Evolutionary conservation across 1,140 invertebrate genomes (phyloP).

Genomic region (Harlomillsia oculata): DNA sequence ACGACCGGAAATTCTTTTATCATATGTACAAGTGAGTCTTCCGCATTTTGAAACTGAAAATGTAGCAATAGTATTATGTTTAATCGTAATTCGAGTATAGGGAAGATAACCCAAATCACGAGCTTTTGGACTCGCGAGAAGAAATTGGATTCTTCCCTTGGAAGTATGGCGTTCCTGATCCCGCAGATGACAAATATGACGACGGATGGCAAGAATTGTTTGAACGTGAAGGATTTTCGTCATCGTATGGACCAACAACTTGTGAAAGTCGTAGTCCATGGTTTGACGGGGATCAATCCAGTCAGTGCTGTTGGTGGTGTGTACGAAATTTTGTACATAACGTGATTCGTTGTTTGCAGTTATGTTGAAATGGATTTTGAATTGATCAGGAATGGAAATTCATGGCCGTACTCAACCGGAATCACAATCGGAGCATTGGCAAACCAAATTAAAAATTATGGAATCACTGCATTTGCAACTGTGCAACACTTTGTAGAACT

Average conservation of each 20-base stretch:
- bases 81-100: no score
- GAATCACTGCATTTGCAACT: neutral
- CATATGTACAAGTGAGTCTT: conserved; percentile 21
- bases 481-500: conserved; percentile 16
- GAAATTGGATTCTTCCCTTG: conserved; percentile 32
- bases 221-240: conserved; percentile 20
- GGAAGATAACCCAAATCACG: conserved; percentile 24
- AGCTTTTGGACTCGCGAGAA: conserved; percentile 24
- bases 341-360: no score
- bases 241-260: conserved; percentile 25
- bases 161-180: conserved; percentile 15
- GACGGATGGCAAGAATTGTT: conserved; percentile 20
- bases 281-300: conserved; percentile 29
- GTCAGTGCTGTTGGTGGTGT: conserved; percentile 30
- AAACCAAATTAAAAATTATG: conserved; percentile 17
- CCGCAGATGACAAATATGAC: conserved; percentile 2
- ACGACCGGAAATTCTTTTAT: conserved; percentile 26
- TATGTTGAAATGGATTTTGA: neutral
- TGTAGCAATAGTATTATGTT: neutral
- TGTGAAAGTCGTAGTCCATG: conserved; percentile 24
- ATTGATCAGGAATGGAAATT: conserved; percentile 31
- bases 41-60: neutral
- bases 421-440: conserved; percentile 21
- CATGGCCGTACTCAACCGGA: conserved; percentile 33
- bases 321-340: conserved; percentile 6